Evolutionary conservation across 2,113 vertebrate species (phyloP).

Genomic region (Centrocercus urophasianus): DNA sequence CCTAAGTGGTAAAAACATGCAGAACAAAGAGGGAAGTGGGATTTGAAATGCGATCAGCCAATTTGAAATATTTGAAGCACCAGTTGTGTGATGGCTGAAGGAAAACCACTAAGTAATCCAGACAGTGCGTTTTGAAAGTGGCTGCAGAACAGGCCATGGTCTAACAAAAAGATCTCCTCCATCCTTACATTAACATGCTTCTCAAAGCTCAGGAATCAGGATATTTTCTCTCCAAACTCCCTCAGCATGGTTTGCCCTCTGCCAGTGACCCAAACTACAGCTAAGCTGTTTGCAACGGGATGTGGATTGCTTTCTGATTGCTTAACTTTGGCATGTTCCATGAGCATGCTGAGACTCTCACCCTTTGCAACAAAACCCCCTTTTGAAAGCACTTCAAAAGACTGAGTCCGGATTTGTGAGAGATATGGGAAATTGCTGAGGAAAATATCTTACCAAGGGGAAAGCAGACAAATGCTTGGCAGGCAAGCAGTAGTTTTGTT

Average conservation of each 20-base stretch:
- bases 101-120: background rate
- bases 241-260: background rate
- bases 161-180: background rate
- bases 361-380: background rate
- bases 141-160: background rate
- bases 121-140: background rate
- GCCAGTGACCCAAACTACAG: background rate
- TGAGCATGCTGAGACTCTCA: background rate
- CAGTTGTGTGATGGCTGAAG: background rate
- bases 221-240: background rate
- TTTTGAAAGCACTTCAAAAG: background rate
- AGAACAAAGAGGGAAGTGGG: background rate
- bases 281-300: background rate
- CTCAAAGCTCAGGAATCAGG: background rate
- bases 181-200: background rate
- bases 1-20: background rate
- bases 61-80: background rate
- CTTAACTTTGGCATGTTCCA: background rate
- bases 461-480: background rate
- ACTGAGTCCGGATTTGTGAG: background rate
- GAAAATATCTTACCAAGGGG: background rate
- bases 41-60: background rate
- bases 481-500: background rate
- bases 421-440: background rate
- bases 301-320: background rate